phyloP scores from a whole-genome alignment of 1,140 invertebrate species.

The Harpegnathos saltator region DNA sequence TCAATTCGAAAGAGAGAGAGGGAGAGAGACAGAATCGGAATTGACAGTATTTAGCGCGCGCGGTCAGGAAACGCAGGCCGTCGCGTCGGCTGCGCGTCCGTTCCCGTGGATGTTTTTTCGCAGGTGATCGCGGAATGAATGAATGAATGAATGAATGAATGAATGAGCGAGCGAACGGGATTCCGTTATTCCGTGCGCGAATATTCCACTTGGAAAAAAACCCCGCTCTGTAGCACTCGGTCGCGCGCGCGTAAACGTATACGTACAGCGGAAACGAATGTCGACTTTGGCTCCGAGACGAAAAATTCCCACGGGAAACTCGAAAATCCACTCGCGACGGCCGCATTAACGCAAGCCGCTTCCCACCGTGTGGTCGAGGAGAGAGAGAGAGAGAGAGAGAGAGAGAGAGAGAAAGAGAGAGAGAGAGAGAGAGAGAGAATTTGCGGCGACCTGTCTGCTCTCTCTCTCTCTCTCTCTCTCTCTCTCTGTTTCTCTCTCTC shows the following conservation, averaged over 20 bases:
- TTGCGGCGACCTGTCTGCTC: not conserved
- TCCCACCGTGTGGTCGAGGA: too few relatives aligned
- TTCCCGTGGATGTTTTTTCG: conserved; percentile 11
- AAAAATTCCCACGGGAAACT: conserved; percentile 32
- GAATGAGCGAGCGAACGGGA: too few relatives aligned
- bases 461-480: too few relatives aligned
- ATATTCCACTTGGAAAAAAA: conserved; percentile 16
- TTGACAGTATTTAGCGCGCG: too few relatives aligned
- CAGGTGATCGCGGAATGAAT: conserved; percentile 10
- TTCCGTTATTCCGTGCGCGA: not conserved
- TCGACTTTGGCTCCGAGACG: conserved; percentile 31
- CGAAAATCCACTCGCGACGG: conserved; percentile 18
- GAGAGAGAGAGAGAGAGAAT: not conserved
- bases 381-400: not conserved
- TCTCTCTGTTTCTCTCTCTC: too few relatives aligned
- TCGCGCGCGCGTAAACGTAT: conserved; percentile 29
- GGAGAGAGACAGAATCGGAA: too few relatives aligned
- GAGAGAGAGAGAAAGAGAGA: not conserved
- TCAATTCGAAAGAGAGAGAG: too few relatives aligned
- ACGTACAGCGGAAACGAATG: conserved; percentile 2
- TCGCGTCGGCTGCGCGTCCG: not conserved
- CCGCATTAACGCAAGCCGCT: too few relatives aligned
- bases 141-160: too few relatives aligned
- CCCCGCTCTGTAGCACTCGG: not conserved
- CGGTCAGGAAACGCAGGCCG: too few relatives aligned